phyloP scores from a whole-genome alignment of 2,113 vertebrate genomes.

The Brienomyrus longianalis region DNA sequence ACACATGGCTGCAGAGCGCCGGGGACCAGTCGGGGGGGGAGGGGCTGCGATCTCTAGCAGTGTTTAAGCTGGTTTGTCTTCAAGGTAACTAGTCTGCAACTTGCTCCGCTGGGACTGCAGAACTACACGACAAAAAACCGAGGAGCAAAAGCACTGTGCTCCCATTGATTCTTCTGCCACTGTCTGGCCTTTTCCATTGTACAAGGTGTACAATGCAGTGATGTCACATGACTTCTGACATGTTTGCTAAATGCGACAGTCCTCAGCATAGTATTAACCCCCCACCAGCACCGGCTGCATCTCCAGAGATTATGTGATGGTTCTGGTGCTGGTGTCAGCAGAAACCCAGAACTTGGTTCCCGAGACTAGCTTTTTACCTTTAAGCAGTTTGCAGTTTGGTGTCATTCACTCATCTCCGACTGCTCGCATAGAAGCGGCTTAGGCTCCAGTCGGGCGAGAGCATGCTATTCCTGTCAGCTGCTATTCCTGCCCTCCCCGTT shows the following conservation, averaged over 20 bases:
- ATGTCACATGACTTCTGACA: neutral
- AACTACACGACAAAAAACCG: neutral
- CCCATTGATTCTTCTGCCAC: neutral
- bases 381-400: neutral
- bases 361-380: neutral
- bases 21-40: neutral
- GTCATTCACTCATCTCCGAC: neutral
- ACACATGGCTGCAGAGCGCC: neutral
- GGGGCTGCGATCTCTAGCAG: neutral
- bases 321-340: neutral
- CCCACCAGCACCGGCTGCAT: neutral
- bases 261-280: neutral
- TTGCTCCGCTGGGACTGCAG: neutral
- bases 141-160: neutral
- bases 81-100: neutral
- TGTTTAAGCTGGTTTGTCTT: neutral
- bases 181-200: neutral
- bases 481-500: neutral
- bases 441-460: neutral
- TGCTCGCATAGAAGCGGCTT: neutral
- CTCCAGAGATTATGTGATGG: neutral
- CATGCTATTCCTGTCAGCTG: conserved; percentile 2
- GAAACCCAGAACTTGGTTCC: neutral
- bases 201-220: neutral
- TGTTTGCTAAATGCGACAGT: neutral